Base-by-base conservation (phyloP, 2,888 invertebrate genomes). In the Isoperla grammatica region DNA sequence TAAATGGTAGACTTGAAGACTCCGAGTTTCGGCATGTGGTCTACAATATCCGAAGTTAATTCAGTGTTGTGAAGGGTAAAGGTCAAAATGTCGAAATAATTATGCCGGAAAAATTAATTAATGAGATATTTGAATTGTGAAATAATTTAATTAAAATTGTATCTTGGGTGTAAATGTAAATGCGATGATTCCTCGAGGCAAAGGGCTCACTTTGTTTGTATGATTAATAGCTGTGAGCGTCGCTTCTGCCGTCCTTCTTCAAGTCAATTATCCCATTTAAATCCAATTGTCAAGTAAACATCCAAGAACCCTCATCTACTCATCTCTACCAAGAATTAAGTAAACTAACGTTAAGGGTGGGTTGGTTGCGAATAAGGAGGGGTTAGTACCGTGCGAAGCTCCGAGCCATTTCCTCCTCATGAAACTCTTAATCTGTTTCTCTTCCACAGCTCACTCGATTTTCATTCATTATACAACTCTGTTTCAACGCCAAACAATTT, bases 231-330 rank as follows among this genome's bases (percentile, higher is more conserved):
- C 56, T 23, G 4, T 17, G 19, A 29, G 56, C 46, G 29, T 43
- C 45, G n/a, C 22, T 42, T 42, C 20, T 43, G 17, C 35, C 29
- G 49, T n/a, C 46, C 46, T 22, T 45, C 56, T 60, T 56, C 40
- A 15, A 60, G 60, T 60, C 60, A 60, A 60, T 60, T 60, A 60
- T 60, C 60, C 29, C 60, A 60, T 60, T 60, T 60, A 60, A 60
- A 60, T 60, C 60, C 56, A 60, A 60, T 60, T 60, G 56, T 35
- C 48, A 56, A 56, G 60, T 56, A 60, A 60, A 60, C 56, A 56
- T 40, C 15, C 55, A 15, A 17, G 29, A n/a, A 35, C 55, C 43
- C 55, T 15, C 55, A 20, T 55, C 43, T 40, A 35, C 42, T 55
- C 43, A 17, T 13, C 42, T 43, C 22, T 13, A 35, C 9, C 35